phyloP scores from a whole-genome alignment of 2,797 vertebrate genomes.

The Danionella dracula region DNA sequence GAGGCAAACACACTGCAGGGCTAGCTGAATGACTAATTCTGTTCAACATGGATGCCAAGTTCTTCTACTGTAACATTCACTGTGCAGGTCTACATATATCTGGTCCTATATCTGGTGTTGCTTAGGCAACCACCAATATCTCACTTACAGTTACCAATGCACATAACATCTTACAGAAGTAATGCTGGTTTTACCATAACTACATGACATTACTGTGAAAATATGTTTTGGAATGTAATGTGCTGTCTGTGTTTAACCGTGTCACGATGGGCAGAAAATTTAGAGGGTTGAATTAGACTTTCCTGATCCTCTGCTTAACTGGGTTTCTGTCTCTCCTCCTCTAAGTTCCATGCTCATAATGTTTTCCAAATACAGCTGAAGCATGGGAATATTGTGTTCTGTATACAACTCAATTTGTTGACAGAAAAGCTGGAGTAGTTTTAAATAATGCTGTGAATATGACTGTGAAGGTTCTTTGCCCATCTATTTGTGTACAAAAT shows the following conservation, averaged over 20 bases:
- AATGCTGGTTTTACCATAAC: slow-evolving; percentile 17
- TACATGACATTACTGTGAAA: background rate
- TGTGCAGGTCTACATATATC: slow-evolving; percentile 45
- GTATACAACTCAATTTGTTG: background rate
- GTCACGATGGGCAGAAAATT: too few relatives aligned
- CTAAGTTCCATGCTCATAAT: too few relatives aligned
- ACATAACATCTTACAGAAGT: slow-evolving; percentile 51
- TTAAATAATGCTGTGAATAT: slow-evolving; percentile 5
- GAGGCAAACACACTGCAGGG: slow-evolving; percentile 12
- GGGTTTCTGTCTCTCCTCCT: background rate
- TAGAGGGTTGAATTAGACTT: too few relatives aligned
- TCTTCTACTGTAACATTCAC: slow-evolving; percentile 36
- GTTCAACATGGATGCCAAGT: slow-evolving; percentile 47
- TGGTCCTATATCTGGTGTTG: slow-evolving; percentile 59
- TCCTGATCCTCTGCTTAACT: too few relatives aligned
- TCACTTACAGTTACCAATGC: slow-evolving; percentile 36
- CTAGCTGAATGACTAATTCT: slow-evolving; percentile 52
- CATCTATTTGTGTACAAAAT: too few relatives aligned
- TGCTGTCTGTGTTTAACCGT: too few relatives aligned
- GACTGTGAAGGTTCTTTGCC: too few relatives aligned
- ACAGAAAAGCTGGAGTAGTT: background rate
- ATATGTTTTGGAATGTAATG: too few relatives aligned
- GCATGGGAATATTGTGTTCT: slow-evolving; percentile 4
- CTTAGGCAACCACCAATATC: slow-evolving; percentile 61
- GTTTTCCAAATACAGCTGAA: slow-evolving; percentile 6